Evolutionary conservation across 2,113 vertebrate genomes (phyloP), one percentile per base, ranked within the genome.

Genomic region (Tragelaphus imberbis): DNA sequence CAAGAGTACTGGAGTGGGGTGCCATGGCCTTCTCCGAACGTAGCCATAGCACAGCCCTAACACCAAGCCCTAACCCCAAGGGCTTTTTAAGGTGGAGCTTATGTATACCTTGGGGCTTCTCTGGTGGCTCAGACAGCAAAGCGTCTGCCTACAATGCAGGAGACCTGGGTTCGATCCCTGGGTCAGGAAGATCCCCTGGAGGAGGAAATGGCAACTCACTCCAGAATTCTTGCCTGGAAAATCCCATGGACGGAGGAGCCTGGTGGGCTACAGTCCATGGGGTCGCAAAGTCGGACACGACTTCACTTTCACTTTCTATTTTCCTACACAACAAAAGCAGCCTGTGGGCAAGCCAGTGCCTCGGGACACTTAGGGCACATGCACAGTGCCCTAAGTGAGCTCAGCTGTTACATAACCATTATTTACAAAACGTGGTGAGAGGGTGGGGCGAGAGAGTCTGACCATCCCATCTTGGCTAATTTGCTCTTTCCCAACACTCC

Each of bases 281-380:
- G 8, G 68, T 23, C 0, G 0, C 68, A 40, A 36, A 71, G 68
- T 13, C 2, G 0, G 19, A 40, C 68, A 23, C 0, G 5, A 71
- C 19, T 71, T 71, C n/a, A 23, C n/a, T 71, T 71, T 36, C 65
- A 71, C 19, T 40, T 71, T 71, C 68, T 71, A 12, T 71, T 23
- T 40, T 36, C 19, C 68, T 23, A 71, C 68, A 12, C n/a, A 23
- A 40, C 5, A 14, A 77, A 77, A 44, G 36, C 40, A 77, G 11
- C 71, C 71, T 44, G 12, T 7, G 36, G 71, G 36, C 36, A 44
- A 25, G 71, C 1, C 3, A 77, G 23, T 27, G 23, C 71, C 71
- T 77, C 12, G 0, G 21, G 71, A 25, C 44, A 44, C 44, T 44
- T 44, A 44, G 44, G 36, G 23, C 1, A 2, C 40, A 44, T 14